phyloP scores from a whole-genome alignment of 2,113 vertebrate species.

The Nicator chloris region DNA sequence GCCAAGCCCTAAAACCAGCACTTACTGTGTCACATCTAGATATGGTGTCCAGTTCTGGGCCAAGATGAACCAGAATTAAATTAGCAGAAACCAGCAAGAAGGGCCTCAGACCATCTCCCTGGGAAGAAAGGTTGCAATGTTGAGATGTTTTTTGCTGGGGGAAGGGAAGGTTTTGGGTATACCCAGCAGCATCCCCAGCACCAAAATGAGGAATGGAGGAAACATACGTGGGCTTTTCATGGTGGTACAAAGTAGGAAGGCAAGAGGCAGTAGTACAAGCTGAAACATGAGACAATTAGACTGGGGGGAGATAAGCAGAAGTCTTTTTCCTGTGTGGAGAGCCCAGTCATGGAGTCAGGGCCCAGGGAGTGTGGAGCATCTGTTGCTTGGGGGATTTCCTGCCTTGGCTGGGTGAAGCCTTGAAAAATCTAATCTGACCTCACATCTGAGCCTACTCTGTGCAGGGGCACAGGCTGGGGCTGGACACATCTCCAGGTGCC shows the following conservation, averaged over 20 bases:
- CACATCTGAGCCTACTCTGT: background rate
- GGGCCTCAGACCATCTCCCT: background rate
- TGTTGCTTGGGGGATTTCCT: rapidly evolving
- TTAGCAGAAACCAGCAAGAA: background rate
- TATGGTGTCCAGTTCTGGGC: rapidly evolving
- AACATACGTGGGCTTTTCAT: rapidly evolving
- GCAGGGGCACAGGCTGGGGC: too few relatives aligned
- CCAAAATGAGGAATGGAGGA: background rate
- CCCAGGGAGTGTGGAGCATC: background rate
- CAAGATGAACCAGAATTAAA: background rate
- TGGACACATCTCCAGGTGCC: background rate
- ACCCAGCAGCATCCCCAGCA: background rate
- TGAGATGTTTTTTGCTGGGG: background rate
- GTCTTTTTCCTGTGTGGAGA: rapidly evolving
- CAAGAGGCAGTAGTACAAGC: background rate
- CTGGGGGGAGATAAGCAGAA: background rate
- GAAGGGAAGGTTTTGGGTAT: rapidly evolving
- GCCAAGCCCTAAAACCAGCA: background rate
- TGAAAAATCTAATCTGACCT: background rate
- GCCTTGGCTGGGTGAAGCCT: background rate
- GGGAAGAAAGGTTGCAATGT: background rate
- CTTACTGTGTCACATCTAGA: background rate
- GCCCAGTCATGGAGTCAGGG: background rate
- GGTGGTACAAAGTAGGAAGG: rapidly evolving
- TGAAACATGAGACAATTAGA: background rate